phyloP scores from a whole-genome alignment of 2,888 invertebrate species.

The Nemurella pictetii region DNA sequence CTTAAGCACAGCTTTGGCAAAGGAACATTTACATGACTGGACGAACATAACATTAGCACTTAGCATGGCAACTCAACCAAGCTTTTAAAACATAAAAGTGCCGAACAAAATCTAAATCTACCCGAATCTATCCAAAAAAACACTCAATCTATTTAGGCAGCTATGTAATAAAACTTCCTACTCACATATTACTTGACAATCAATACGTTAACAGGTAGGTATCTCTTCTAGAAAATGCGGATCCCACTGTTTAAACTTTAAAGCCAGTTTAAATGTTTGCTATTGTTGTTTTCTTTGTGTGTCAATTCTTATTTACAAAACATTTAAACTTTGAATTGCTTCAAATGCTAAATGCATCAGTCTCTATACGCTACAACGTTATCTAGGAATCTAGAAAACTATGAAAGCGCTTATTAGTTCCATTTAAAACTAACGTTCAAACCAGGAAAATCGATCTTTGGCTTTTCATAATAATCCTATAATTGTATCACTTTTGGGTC shows the following conservation, averaged over 20 bases:
- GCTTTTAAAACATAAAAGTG: not conserved
- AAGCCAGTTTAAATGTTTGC: not conserved
- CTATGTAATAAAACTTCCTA: not conserved
- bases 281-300: not conserved
- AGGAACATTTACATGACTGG: not conserved
- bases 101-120: not conserved
- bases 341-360: slow-evolving; percentile 9
- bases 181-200: not conserved
- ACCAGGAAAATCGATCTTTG: slow-evolving; percentile 19
- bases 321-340: not conserved
- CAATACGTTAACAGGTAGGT: not conserved
- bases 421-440: slow-evolving; percentile 7
- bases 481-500: not conserved
- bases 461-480: not conserved
- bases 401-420: slow-evolving; percentile 18
- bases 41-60: not conserved
- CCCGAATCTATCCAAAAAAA: not conserved
- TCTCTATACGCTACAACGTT: slow-evolving; percentile 24
- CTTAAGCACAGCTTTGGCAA: not conserved
- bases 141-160: not conserved
- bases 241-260: not conserved
- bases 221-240: not conserved
- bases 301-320: not conserved
- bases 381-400: slow-evolving; percentile 19
- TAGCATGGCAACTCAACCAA: not conserved